Evolutionary conservation across 2,888 invertebrate species (phyloP).

Genomic region (Drymonia ruficornis): DNA sequence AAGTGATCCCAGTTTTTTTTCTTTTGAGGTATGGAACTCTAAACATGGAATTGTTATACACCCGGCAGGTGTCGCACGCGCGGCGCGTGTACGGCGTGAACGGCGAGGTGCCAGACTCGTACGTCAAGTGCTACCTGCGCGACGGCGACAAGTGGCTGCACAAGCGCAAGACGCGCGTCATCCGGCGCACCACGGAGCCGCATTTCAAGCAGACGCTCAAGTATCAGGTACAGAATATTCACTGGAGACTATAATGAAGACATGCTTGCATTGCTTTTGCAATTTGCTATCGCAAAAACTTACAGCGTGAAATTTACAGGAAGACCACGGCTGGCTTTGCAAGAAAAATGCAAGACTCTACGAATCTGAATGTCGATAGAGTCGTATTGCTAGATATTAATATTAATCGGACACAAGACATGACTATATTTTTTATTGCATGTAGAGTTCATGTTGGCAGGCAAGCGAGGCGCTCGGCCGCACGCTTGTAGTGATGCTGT

Average conservation of each 20-base stretch:
- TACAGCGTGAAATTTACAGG: neutral
- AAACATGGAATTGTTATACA: too few species aligned
- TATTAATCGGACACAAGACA: neutral
- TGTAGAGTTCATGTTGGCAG: slow-evolving; percentile 49
- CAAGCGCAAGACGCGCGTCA: slow-evolving; percentile 95
- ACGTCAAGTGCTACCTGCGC: slow-evolving; percentile 96
- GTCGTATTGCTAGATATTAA: too few species aligned
- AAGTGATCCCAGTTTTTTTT: too few species aligned
- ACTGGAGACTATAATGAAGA: neutral
- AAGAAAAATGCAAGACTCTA: too few species aligned
- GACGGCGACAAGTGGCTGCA: slow-evolving; percentile 95
- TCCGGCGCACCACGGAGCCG: slow-evolving; percentile 92
- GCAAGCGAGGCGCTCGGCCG: slow-evolving; percentile 91
- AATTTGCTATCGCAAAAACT: neutral
- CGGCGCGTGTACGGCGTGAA: slow-evolving; percentile 85
- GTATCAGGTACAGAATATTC: slow-evolving; percentile 86
- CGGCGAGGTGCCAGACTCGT: slow-evolving; percentile 93
- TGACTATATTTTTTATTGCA: slow-evolving; percentile 1
- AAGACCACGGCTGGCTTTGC: too few species aligned
- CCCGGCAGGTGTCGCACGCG: slow-evolving; percentile 70
- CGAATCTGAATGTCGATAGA: too few species aligned
- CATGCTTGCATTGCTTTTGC: neutral
- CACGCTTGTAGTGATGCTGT: slow-evolving; percentile 95
- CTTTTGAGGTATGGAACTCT: too few species aligned
- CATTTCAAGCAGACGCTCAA: slow-evolving; percentile 95